Evolutionary conservation across 1,140 invertebrate genomes (phyloP).

Genomic region (Dreissena rostriformis): DNA sequence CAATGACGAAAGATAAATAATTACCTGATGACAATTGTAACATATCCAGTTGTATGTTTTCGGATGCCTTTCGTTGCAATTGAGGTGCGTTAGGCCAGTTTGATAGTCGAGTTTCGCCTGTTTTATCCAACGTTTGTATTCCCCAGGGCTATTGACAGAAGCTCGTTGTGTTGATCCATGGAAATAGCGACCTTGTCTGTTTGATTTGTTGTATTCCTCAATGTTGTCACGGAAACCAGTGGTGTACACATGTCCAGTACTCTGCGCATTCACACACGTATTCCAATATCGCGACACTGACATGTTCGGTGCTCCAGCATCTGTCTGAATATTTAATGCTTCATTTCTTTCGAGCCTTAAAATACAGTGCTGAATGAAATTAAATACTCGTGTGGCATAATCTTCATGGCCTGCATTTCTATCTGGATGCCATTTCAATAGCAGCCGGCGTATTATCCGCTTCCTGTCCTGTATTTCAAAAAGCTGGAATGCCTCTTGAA

Average conservation of each 20-base stretch:
- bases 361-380: constrained; percentile 62
- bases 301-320: background rate
- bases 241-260: background rate
- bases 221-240: constrained; percentile 10
- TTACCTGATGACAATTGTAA: constrained; percentile 70
- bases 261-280: background rate
- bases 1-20: background rate
- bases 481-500: constrained; percentile 63
- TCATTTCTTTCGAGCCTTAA: constrained; percentile 60
- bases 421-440: constrained; percentile 79
- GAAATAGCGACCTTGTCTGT: background rate
- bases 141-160: constrained; percentile 4
- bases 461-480: constrained; percentile 64
- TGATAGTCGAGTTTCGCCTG: constrained; percentile 65
- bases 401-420: constrained; percentile 73
- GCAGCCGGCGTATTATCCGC: constrained; percentile 71
- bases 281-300: constrained; percentile 12
- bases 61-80: constrained; percentile 1
- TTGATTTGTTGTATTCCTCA: constrained; percentile 19
- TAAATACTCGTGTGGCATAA: constrained; percentile 68
- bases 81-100: constrained; percentile 46
- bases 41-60: constrained; percentile 68
- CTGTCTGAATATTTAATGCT: constrained; percentile 31
- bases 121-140: constrained; percentile 62
- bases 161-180: background rate